These are phyloP conservation scores for Uropsilus gracilis DNA, from an alignment of 2,113 vertebrate species.

Conservation along the genomic window DNA sequence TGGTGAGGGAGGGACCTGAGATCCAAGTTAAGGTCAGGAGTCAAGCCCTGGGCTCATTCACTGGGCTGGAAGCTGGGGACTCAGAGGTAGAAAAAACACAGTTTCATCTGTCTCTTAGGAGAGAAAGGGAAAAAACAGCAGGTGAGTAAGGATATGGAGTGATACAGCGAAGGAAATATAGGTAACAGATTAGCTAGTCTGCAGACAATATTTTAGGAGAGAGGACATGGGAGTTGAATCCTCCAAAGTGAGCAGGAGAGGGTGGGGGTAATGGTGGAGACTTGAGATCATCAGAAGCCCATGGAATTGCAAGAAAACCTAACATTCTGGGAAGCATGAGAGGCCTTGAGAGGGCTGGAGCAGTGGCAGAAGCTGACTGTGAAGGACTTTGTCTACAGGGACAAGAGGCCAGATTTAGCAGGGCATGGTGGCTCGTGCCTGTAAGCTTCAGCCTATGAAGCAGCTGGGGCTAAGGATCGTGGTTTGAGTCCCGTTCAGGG, in stretches of 20 bases:
- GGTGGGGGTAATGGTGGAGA: neutral
- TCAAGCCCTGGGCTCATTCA: neutral
- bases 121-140: neutral
- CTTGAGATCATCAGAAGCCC: neutral
- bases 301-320: neutral
- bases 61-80: neutral
- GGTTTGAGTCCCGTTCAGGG: too few species aligned
- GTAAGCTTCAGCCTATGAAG: too few species aligned
- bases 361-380: neutral
- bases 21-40: neutral
- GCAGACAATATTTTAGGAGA: neutral
- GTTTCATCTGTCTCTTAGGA: neutral
- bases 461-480: too few species aligned
- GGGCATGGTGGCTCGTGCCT: too few species aligned
- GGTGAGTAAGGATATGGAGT: neutral
- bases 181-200: neutral
- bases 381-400: neutral
- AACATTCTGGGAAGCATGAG: neutral
- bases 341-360: neutral
- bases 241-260: neutral
- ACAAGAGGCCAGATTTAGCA: neutral
- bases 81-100: neutral
- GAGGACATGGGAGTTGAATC: neutral
- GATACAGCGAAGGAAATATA: neutral
- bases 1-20: neutral